Base-by-base conservation (phyloP, 2,888 invertebrate genomes). In the Antheraea yamamai region DNA sequence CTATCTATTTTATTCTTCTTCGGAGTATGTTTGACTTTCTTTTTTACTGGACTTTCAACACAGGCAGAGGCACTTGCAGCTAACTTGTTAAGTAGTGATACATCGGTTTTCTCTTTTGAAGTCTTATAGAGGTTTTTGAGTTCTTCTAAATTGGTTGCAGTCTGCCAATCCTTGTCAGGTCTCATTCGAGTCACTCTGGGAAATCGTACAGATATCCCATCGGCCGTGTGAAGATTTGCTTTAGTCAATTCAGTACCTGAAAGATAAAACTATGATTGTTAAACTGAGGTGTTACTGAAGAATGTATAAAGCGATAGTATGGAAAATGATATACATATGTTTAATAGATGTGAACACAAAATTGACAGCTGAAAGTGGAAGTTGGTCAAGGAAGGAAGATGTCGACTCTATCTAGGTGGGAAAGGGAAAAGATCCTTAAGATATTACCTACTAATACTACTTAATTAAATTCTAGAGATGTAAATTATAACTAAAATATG, bases 181-280 rank as follows among this genome's bases (percentile, higher is more conserved):
- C 99, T 95, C 78, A 98, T 96, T 81, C 95, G 96, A 0, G 97
- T 97, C 0, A 99, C 98, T 80, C 99, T 96, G 0, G 99, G 99
- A 93, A 99, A 99, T 75, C 99, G 95, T 72, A 99, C 98, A 4
- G 99, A 99, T 83, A 99, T 98, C 2, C 99, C 98, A 83, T 97
- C 97, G 0, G 99, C 99, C 2, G 99, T 99, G 87, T 99, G 99
- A 10, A 97, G 96, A 76, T 97, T 97, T 4, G 97, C 97, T 88
- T 97, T 96, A 3, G 97, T 97, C 80, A 97, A 96, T 89, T 97
- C 97, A 0, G 97, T 97, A 0, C 97, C 96, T 95, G 87, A 26
- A 87, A 64, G 66, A 30, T 66, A 72, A 51, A 14, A 23, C 16
- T 70, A 26, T 75, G 39, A 52, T 47, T 47, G 47, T 47, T 10